A percentile compares a stretch with the other conserved stretches of the same genome.
Conservation (phyloP, 2,113 vertebrate genomes). For the Galbula dea region DNA sequence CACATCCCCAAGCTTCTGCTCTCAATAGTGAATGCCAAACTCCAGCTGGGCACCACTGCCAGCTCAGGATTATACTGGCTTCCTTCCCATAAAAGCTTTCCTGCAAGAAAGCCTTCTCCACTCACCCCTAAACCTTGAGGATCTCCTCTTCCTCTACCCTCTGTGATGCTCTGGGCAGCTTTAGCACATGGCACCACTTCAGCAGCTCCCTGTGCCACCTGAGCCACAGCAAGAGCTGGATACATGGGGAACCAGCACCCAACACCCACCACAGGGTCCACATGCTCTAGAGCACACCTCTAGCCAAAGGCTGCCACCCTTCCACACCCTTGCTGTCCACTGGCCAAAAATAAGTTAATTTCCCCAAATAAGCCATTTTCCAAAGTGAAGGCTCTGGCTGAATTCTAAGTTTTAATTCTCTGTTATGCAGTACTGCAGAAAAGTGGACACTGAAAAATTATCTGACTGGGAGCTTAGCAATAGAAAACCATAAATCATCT, state of each 20-base stretch:
- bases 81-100: not conserved
- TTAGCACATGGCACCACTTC: not conserved
- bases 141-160: not conserved
- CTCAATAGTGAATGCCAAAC: not conserved
- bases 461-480: conserved; percentile 51
- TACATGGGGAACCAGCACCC: not conserved
- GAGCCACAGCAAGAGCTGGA: not conserved
- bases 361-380: conserved; percentile 6
- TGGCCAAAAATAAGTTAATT: not conserved
- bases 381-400: not conserved
- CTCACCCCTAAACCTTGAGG: not conserved
- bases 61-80: not conserved
- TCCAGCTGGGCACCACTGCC: not conserved
- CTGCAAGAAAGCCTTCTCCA: not conserved
- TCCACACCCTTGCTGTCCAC: not conserved
- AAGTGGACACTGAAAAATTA: conserved; percentile 70
- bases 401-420: conserved; percentile 49
- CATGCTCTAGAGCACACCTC: fast-evolving
- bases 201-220: not conserved
- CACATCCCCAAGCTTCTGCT: not conserved
- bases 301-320: not conserved
- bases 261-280: not conserved
- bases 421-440: conserved; percentile 16
- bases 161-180: not conserved
- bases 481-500: conserved; percentile 74